These are phyloP conservation scores for Antheraea pernyi DNA, from an alignment of 1,140 invertebrate species.

Conservation along the genomic window DNA sequence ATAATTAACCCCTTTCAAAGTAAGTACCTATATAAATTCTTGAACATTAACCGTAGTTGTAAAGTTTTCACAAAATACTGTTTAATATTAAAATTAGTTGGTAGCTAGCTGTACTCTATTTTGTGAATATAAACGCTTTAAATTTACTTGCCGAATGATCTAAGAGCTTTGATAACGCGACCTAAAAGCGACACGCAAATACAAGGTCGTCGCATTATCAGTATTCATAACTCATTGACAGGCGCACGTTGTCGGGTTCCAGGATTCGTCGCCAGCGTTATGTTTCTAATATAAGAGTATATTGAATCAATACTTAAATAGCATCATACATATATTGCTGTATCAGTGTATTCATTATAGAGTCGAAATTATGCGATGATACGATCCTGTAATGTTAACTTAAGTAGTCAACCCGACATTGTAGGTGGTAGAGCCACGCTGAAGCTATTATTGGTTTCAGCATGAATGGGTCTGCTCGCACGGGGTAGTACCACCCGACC, in stretches of 20 bases:
- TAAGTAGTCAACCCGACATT: no score
- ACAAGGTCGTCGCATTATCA: conserved; percentile 29
- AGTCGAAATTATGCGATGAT: no score
- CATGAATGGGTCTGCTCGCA: no score
- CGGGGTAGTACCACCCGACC: no score
- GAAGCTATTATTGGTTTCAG: no score
- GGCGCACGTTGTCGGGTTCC: conserved; percentile 11
- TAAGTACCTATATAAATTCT: not conserved
- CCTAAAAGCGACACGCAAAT: conserved; percentile 31
- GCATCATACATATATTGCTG: no score
- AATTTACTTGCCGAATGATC: conserved; percentile 28
- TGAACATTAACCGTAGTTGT: not conserved
- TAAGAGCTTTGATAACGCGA: conserved; percentile 28
- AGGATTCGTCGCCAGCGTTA: not conserved
- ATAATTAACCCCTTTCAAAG: not conserved
- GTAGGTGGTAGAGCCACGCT: no score
- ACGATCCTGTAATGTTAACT: no score
- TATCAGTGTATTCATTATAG: no score
- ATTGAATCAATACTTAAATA: no score
- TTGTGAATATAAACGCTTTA: conserved; percentile 20
- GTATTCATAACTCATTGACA: conserved; percentile 34
- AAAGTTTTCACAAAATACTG: conserved; percentile 5
- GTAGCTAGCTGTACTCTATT: conserved; percentile 4
- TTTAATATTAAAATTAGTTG: not conserved
- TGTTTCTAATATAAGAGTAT: no score